Percentiles rank a stretch among this genome's conserved stretches.
Conservation (phyloP, 1,140 invertebrate genomes). For the Zaprionus nigranus region DNA sequence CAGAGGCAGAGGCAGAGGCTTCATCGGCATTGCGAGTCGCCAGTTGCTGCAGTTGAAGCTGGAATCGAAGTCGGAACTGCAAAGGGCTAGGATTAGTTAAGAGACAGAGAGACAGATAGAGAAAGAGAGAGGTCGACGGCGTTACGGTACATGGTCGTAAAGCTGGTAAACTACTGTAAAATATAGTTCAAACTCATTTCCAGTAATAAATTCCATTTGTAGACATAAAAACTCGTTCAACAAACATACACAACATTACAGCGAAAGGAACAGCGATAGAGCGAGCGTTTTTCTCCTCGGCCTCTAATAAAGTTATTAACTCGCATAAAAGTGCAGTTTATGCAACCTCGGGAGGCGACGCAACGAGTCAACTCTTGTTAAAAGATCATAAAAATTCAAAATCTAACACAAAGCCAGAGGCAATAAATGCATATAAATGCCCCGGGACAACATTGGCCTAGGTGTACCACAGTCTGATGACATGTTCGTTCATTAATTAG, state of each 20-base stretch:
- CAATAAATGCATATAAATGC: slow-evolving; percentile 79
- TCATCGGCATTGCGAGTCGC: not conserved
- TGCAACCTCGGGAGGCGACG: slow-evolving; percentile 28
- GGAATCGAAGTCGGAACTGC: not conserved
- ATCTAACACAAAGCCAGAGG: slow-evolving; percentile 59
- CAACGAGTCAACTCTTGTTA: slow-evolving; percentile 56
- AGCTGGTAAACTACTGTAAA: slow-evolving; percentile 76
- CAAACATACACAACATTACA: slow-evolving; percentile 56
- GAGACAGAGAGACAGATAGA: not conserved
- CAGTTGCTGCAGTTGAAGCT: not conserved
- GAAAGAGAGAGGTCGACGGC: slow-evolving; percentile 32
- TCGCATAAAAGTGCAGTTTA: slow-evolving; percentile 64
- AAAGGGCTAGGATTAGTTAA: slow-evolving; percentile 56
- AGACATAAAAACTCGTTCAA: slow-evolving; percentile 58
- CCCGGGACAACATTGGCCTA: slow-evolving; percentile 19
- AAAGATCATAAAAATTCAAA: slow-evolving; percentile 75
- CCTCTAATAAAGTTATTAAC: slow-evolving; percentile 78
- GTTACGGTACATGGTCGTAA: slow-evolving; percentile 73
- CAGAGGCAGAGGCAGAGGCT: not conserved
- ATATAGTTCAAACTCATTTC: slow-evolving; percentile 78
- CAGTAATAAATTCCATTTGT: slow-evolving; percentile 68
- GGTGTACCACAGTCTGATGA: slow-evolving; percentile 55
- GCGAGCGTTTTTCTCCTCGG: slow-evolving; percentile 22
- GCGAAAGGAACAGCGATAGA: slow-evolving; percentile 15
- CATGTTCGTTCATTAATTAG: slow-evolving; percentile 78